Evolutionary conservation across 2,113 vertebrate species (phyloP), one percentile per base, ranked within the genome.

Genomic region (Siphamia tubifer): DNA sequence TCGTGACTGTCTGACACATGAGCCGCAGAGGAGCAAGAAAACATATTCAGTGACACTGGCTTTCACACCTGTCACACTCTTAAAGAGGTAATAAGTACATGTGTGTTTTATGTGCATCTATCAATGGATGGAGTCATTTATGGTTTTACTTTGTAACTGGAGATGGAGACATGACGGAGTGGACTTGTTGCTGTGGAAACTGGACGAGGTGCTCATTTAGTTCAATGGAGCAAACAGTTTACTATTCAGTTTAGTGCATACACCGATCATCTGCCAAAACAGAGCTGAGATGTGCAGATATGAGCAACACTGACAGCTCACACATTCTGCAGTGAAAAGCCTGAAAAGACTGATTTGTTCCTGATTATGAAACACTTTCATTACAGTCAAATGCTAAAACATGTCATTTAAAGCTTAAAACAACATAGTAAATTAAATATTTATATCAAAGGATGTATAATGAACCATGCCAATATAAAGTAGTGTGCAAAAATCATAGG

Each of bases 51-150:
- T 60, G 62, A 77, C 27, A 3, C 7, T 13, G 15, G 49, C 15
- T 23, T 47, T 43, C 30, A 56, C 71, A 78, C 66, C 80, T 73
- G 84, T 87, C 54, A 44, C 62, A 7, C 25, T n/a, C 42, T 35
- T 12, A 44, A 55, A 52, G 32, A 32, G 56, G 36, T 56, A 74
- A 56, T 44, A 36, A 34, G 19, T 58, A 27, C 16, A 7, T 13
- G 15, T 11, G 7, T 27, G 32, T 55, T 49, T 20, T 10, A 48
- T 11, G 40, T 19, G 43, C 16, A 11, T 15, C 31, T 31, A n/a
- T 27, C 21, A 11, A 17, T 16, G 58, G 11, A 7, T 6, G 44
- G 23, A 38, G 73, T 70, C 47, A 47, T 35, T 27, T 32, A 12
- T 36, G 19, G 13, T 10, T 40, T 45, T 0, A 25, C 23, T 61